These are phyloP conservation scores for Diabrotica balteata DNA, from an alignment of 2,888 invertebrate species.

Conservation along the genomic window DNA sequence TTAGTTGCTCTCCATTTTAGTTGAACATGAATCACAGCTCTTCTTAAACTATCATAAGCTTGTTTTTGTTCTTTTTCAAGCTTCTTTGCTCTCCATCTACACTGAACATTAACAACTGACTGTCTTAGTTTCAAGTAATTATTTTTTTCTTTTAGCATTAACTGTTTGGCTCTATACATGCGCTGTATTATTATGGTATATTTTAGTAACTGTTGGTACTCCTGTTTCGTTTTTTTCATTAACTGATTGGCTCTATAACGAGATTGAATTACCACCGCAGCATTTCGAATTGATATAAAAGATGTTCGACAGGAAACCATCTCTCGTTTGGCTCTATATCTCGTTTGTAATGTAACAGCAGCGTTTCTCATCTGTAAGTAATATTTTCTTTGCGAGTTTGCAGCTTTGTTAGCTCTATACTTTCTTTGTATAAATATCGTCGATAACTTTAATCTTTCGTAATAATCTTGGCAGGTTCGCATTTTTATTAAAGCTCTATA, in stretches of 20 bases:
- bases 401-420: slow-evolving; percentile 60
- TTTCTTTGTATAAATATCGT: slow-evolving; percentile 63
- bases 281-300: slow-evolving; percentile 48
- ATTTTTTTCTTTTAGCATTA: slow-evolving; percentile 43
- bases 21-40: slow-evolving; percentile 55
- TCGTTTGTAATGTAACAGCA: slow-evolving; percentile 59
- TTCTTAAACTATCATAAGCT: slow-evolving; percentile 51
- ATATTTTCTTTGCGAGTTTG: slow-evolving; percentile 44
- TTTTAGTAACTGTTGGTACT: slow-evolving; percentile 28
- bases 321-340: slow-evolving; percentile 57
- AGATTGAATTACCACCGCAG: slow-evolving; percentile 41
- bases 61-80: slow-evolving; percentile 40
- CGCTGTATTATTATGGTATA: slow-evolving; percentile 34
- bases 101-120: slow-evolving; percentile 55
- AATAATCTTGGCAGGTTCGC: slow-evolving; percentile 52
- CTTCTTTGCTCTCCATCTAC: slow-evolving; percentile 49
- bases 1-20: slow-evolving; percentile 50
- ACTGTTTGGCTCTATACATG: slow-evolving; percentile 53
- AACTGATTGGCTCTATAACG: slow-evolving; percentile 45
- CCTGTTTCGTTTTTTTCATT: slow-evolving; percentile 37
- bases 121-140: slow-evolving; percentile 51
- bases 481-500: slow-evolving; percentile 58
- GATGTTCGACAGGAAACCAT: slow-evolving; percentile 45
- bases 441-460: slow-evolving; percentile 54
- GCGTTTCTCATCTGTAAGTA: slow-evolving; percentile 41